These are phyloP conservation scores for Conus ventricosus DNA, from an alignment of 1,140 invertebrate genomes.

Conservation along the genomic window DNA sequence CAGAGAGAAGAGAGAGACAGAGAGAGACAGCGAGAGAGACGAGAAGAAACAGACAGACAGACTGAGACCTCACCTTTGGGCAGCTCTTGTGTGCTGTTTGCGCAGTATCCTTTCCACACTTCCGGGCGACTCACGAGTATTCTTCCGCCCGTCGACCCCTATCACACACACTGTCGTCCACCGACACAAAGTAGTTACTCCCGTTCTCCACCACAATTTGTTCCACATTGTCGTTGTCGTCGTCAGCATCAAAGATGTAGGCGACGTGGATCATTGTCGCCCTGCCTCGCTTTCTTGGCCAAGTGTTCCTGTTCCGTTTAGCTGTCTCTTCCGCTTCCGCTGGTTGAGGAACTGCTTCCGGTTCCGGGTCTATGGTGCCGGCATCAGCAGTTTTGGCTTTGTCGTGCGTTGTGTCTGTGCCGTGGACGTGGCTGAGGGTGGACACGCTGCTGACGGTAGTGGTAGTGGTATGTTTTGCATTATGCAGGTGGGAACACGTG, in stretches of 20 bases:
- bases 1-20: not conserved
- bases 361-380: not conserved
- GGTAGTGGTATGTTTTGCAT: not conserved
- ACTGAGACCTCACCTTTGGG: slow-evolving; percentile 33
- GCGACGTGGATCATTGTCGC: slow-evolving; percentile 37
- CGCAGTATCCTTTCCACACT: slow-evolving; percentile 25
- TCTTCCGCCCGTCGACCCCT: not conserved
- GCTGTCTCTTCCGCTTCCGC: not conserved
- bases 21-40: not conserved
- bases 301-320: slow-evolving; percentile 51
- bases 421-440: not conserved
- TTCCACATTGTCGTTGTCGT: slow-evolving; percentile 15
- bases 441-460: not conserved
- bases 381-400: too few relatives aligned
- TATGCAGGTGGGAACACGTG: slow-evolving; percentile 45
- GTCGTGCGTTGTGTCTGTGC: too few relatives aligned
- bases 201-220: slow-evolving; percentile 8
- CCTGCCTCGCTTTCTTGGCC: slow-evolving; percentile 56
- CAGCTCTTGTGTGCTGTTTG: slow-evolving; percentile 13
- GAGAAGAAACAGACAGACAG: not conserved
- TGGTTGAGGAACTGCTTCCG: not conserved
- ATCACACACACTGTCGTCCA: slow-evolving; percentile 41
- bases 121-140: not conserved
- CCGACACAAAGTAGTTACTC: slow-evolving; percentile 42
- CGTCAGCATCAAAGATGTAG: slow-evolving; percentile 27